Evolutionary conservation across 2,888 invertebrate species (phyloP).

Genomic region (Agelastica alni): DNA sequence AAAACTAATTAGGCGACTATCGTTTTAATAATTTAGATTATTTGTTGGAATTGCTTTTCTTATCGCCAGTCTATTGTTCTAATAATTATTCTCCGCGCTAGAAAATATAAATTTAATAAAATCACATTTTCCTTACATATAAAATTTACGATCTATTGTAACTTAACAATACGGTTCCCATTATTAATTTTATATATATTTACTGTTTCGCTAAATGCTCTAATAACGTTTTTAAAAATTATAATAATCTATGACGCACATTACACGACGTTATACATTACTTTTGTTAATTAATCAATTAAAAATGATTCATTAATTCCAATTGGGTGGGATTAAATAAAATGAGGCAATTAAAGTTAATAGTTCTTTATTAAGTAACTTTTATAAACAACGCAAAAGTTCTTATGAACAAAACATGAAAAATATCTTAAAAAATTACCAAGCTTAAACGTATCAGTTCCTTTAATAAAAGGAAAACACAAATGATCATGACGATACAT

Average conservation of each 20-base stretch:
- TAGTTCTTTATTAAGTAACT: constrained; percentile 47
- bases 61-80: constrained; percentile 4
- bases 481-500: no score
- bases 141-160: constrained; percentile 18
- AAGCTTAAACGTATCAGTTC: constrained; percentile 32
- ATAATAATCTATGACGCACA: constrained; percentile 26
- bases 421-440: constrained; percentile 26
- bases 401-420: constrained; percentile 34
- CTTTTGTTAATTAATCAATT: constrained; percentile 43
- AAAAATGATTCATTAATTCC: constrained; percentile 42
- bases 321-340: constrained; percentile 49
- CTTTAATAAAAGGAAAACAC: constrained; percentile 22
- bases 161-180: constrained; percentile 1
- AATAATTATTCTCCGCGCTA: constrained; percentile 9
- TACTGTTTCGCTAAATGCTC: constrained; percentile 15
- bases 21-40: no score
- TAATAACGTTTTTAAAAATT: constrained; percentile 15
- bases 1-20: not conserved
- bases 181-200: constrained; percentile 16
- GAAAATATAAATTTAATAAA: constrained; percentile 9
- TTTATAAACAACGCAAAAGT: constrained; percentile 42
- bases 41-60: not conserved
- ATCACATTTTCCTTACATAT: constrained; percentile 10
- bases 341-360: constrained; percentile 47
- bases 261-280: constrained; percentile 12